Base-by-base conservation (phyloP, 2,888 invertebrate species). In the Thyatira batis region DNA sequence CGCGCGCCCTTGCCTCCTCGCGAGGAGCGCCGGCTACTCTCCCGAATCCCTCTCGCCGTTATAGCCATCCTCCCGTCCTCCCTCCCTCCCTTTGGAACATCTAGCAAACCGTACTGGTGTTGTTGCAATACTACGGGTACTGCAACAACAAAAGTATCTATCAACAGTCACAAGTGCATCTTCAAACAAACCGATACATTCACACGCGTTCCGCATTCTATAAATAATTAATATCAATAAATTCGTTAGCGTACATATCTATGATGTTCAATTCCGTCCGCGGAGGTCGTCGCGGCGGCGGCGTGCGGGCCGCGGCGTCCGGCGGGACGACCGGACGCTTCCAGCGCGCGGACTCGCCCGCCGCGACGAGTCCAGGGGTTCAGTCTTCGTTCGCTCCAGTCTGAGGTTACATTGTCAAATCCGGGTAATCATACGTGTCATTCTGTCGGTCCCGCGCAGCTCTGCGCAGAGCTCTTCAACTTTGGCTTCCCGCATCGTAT, bases 191-290 rank as follows among this genome's bases (percentile, higher is more conserved):
- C 30, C 30, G 30, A 30, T 30, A 30, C 23, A 4, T 23, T 23
- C 3, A 23, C 3, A 6, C 6, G 23, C 33, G 30, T 11, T 30
- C 30, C 9, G 2, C 11, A 10, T 4, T 23, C 6, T 39, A 17
- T 17, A 50, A 21, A 17, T 17, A 50, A 21, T 52, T 57, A 57
- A 57, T 63, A 66, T 67, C 67, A 69, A 63, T 76, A 73, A 75
- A 76, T 73, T 73, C 68, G 72, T 70, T 54, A 52, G 13, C 39
- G 33, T 39, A 39, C 8, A n/a, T 39, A 13, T 39, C n/a, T n/a
- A n/a, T n/a, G n/a, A 39, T 8, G 39, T 39, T 39, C 17, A 39
- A 39, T 13, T 39, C 33, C 17, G 17, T 39, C 6, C 3, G 8
- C 17, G 6, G 5, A 39, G 10, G 6, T 17, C 33, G 33, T 39